Evolutionary conservation across 1,140 invertebrate genomes (phyloP), one percentile per base, ranked within the genome.

Genomic region (Thaumatotibia leucotreta): DNA sequence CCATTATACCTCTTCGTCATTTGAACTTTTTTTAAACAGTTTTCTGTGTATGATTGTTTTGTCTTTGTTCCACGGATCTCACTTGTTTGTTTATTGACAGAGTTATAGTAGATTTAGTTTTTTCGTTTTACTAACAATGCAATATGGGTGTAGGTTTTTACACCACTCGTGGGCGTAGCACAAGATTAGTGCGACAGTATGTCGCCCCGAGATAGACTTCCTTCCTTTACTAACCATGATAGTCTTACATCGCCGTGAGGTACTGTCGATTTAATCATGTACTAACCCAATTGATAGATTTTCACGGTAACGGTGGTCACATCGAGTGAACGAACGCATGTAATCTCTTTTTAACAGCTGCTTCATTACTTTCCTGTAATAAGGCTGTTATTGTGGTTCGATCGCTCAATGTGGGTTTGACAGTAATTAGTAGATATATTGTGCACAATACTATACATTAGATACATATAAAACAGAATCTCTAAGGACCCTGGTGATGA

Each of bases 11-110:
- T 58, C 24, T 27, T 58, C n/a, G 22, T 58, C 23, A 29, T 27
- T 58, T 58, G 10, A 54, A 23, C 23, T n/a, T 54, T 11, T 54
- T 9, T 54, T 39, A 39, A 11, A 39, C 2, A 11, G 50, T 54
- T 54, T 27, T 4, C 10, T 58, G 52, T 58, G 52, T 58, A 31
- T n/a, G 52, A 58, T 27, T 50, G 20, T 50, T 58, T 31, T 52
- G n/a, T 58, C 52, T 58, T 31, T 24, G 10, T 58, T 58, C 52
- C 52, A 58, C 52, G 52, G 52, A 58, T 58, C 52, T 58, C 52
- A 58, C 23, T 58, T 31, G n/a, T 54, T 54, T 54, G 22, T 14
- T 58, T 58, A 58, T 58, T 58, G 24, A 58, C 52, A 58, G 52
- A 58, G 52, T 20, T 58, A 14, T 58, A 58, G n/a, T 27, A 58